These are phyloP conservation scores for Thermophis baileyi DNA, from an alignment of 2,113 vertebrate species.

Conservation along the genomic window DNA sequence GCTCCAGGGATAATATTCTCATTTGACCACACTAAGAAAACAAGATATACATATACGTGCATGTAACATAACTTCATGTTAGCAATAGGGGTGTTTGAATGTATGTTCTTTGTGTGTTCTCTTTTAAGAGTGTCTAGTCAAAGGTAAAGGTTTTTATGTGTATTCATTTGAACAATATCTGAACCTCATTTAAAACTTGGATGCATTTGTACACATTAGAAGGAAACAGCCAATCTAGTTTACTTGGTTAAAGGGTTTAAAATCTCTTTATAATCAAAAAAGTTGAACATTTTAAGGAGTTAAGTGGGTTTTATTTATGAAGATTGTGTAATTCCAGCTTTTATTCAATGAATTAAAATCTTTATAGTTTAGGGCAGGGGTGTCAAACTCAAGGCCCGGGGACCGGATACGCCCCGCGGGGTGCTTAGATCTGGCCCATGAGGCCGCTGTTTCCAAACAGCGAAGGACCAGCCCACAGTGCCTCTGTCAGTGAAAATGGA, in stretches of 20 bases:
- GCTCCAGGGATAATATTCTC: slow-evolving; percentile 54
- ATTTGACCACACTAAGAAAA: slow-evolving; percentile 56
- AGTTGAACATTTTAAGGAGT: neutral
- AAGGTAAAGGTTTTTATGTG: neutral
- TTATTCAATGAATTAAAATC: neutral
- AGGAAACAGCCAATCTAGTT: neutral
- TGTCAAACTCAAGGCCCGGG: no score
- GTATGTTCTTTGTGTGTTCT: neutral
- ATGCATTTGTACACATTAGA: no score
- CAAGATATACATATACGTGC: neutral
- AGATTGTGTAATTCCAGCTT: neutral
- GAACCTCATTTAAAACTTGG: neutral
- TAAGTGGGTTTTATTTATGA: neutral
- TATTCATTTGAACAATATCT: neutral
- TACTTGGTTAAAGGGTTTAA: neutral
- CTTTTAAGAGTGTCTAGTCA: neutral
- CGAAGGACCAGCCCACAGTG: no score
- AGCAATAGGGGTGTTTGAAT: neutral
- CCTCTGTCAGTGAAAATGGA: no score
- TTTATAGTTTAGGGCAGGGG: neutral
- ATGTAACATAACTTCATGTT: slow-evolving; percentile 18
- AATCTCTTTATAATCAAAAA: neutral
- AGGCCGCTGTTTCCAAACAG: no score
- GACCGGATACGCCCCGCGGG: no score
- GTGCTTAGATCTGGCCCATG: no score